Evolutionary conservation across 2,797 vertebrate genomes (phyloP), one percentile per base, ranked within the genome.

Genomic region (Acanthurus lineatus): DNA sequence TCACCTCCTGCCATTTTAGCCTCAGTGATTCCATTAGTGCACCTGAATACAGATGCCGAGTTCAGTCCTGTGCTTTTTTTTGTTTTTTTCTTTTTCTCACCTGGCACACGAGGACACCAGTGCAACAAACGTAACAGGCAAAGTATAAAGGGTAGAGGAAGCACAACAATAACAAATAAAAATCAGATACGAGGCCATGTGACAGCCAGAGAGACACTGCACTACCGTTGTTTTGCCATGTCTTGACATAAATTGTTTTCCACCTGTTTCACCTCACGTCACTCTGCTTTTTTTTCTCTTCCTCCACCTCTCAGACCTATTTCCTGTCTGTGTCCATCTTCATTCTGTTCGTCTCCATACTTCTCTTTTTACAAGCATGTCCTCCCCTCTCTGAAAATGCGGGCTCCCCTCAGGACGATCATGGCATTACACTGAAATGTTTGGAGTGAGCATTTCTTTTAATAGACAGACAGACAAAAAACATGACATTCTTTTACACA

Each of bases 1-100:
- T 92, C 90, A 93, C 91, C 93, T 86, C 83, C 88, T 92, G 91
- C 89, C 92, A 93, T 93, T 95, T 94, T 90, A 93, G 92, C 90
- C 91, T 91, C 91, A 94, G 87, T 94, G 92, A 91, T 90, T 95
- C 89, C 91, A 93, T 95, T 94, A 93, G 83, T 86, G 86, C 91
- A 93, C 86, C 91, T 93, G 91, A 92, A 92, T 91, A 90, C 91
- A 93, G 89, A 93, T 90, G 80, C 90, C 59, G 49, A 83, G 75
- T 79, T 78, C 66, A 69, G 71, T 74, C 69, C 75, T 48, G 59
- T 70, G 60, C 82, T 32, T 32, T 32, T 32, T 32, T 32, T 32
- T 32, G 3, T 32, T 89, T 83, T 86, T 78, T 40, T 40, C 89
- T 83, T 86, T 78, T 89, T 84, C 84, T 84, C 72, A 89, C 73